Evolutionary conservation across 2,113 vertebrate species (phyloP).

Genomic region (Toxotes chatareus): DNA sequence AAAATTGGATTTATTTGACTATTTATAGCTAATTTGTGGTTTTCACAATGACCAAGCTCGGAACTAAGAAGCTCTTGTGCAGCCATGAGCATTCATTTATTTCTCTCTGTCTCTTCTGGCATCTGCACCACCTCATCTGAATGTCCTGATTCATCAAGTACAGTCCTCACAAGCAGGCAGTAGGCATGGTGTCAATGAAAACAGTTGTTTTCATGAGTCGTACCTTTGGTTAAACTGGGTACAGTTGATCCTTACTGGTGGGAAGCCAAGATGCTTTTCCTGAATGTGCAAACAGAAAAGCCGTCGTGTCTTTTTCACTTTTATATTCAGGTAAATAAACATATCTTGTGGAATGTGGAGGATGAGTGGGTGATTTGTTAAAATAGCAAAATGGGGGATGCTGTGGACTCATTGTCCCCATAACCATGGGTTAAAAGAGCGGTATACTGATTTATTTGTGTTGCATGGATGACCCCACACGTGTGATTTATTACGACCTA

Average conservation of each 20-base stretch:
- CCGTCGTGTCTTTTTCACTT: background rate
- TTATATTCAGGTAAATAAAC: slow-evolving; percentile 25
- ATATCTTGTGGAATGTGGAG: slow-evolving; percentile 10
- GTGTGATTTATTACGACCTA: background rate
- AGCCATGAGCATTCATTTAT: background rate
- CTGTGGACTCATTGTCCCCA: background rate
- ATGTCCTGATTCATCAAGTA: slow-evolving; percentile 34
- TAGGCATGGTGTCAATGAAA: slow-evolving; percentile 40
- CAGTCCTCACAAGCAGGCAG: background rate
- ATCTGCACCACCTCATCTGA: background rate
- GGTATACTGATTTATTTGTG: background rate
- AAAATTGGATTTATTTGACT: background rate
- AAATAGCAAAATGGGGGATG: background rate
- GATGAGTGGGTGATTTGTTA: slow-evolving; percentile 13
- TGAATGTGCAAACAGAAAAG: slow-evolving; percentile 36
- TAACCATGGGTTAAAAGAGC: background rate
- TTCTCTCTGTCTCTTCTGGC: background rate
- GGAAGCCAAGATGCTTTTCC: slow-evolving; percentile 10
- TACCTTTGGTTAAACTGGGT: background rate
- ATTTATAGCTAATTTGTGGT: background rate
- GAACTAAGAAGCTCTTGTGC: slow-evolving; percentile 1
- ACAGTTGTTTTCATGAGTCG: background rate
- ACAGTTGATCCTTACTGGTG: slow-evolving; percentile 14
- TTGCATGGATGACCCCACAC: background rate
- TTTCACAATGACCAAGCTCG: background rate